Evolutionary conservation across 2,113 vertebrate species (phyloP).

Genomic region (Leptobrachium leishanense): DNA sequence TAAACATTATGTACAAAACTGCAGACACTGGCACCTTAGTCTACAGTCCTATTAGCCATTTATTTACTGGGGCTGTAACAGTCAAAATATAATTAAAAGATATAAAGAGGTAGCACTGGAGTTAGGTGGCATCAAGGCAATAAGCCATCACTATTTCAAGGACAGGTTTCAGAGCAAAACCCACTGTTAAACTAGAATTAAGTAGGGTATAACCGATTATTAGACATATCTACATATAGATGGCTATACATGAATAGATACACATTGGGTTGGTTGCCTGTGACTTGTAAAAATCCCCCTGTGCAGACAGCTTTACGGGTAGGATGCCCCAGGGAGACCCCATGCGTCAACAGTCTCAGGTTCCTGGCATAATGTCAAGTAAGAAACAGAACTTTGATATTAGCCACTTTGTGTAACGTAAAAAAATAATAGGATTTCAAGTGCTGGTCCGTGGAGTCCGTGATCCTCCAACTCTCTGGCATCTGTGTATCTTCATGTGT

Average conservation of each 20-base stretch:
- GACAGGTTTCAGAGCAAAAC: background rate
- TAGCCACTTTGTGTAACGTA: background rate
- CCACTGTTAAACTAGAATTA: background rate
- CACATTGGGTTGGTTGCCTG: no score
- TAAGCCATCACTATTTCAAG: background rate
- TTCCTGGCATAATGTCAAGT: background rate
- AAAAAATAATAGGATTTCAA: slow-evolving; percentile 46
- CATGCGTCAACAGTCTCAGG: background rate
- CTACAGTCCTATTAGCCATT: background rate
- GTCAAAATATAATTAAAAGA: background rate
- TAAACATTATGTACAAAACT: background rate
- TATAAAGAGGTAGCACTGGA: slow-evolving; percentile 25
- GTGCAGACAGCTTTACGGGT: background rate
- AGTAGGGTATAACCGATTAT: background rate
- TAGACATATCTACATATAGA: no score
- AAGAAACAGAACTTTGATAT: slow-evolving; percentile 19
- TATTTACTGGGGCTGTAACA: slow-evolving; percentile 10
- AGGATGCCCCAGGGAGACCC: background rate
- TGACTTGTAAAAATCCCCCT: background rate
- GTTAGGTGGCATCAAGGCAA: slow-evolving; percentile 13
- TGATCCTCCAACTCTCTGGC: slow-evolving; percentile 67
- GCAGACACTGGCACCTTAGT: background rate
- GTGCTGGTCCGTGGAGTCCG: slow-evolving; percentile 63
- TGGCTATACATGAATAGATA: no score
- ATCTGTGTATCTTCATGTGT: slow-evolving; percentile 81